These are phyloP conservation scores for Blastobasis adustella DNA, from an alignment of 2,888 invertebrate species.

Conservation along the genomic window DNA sequence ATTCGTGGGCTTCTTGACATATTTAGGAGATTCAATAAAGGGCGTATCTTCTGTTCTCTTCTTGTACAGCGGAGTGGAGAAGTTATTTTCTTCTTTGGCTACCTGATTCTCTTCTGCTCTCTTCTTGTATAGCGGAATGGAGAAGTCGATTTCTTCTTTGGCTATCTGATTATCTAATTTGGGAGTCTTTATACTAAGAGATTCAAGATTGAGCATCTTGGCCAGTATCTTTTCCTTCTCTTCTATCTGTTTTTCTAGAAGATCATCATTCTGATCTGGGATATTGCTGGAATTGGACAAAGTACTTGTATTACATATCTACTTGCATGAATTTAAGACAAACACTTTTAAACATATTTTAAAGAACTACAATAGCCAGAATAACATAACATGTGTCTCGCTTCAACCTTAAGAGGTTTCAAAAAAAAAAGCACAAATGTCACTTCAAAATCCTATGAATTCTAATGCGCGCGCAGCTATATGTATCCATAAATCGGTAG, in stretches of 20 bases:
- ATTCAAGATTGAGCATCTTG: slow-evolving; percentile 78
- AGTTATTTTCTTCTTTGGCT: slow-evolving; percentile 8
- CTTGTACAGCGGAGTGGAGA: slow-evolving; percentile 11
- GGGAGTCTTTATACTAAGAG: slow-evolving; percentile 43
- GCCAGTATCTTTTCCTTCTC: slow-evolving; percentile 84
- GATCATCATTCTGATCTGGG: slow-evolving; percentile 76
- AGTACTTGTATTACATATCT: too few species aligned
- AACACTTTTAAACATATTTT: too few species aligned
- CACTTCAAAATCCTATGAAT: too few species aligned
- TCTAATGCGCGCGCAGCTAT: too few species aligned
- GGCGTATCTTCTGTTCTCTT: neutral
- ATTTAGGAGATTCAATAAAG: neutral
- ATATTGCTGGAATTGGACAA: slow-evolving; percentile 46
- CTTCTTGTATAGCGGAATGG: slow-evolving; percentile 10
- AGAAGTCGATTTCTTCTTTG: slow-evolving; percentile 11
- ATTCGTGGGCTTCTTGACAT: slow-evolving; percentile 5
- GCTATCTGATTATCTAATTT: slow-evolving; percentile 10
- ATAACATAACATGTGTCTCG: too few species aligned
- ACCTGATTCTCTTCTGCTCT: slow-evolving; percentile 7
- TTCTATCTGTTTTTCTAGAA: slow-evolving; percentile 81
- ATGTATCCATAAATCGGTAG: too few species aligned
- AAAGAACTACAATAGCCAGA: too few species aligned
- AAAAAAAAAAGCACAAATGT: too few species aligned
- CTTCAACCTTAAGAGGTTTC: too few species aligned
- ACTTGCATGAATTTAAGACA: too few species aligned